Conservation (phyloP, 1,140 invertebrate genomes). For the Gonatopus flavifemur region DNA sequence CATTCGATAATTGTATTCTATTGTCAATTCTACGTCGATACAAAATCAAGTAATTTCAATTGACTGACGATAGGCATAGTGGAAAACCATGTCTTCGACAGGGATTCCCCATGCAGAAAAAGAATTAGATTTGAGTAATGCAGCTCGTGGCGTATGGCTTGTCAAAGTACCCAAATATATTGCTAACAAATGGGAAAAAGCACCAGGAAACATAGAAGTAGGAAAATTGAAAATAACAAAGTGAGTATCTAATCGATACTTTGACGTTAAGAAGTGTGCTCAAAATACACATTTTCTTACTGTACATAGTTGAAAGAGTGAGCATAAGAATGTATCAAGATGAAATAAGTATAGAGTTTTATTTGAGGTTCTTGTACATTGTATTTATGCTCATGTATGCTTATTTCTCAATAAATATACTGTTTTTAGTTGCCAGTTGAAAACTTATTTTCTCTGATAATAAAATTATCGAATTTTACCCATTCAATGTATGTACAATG, state of each 20-base stretch:
- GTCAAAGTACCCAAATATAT: conserved; percentile 98
- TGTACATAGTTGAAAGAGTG: not conserved
- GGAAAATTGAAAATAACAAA: conserved; percentile 77
- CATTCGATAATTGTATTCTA: too few relatives aligned
- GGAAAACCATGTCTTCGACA: conserved; percentile 32
- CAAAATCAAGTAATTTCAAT: too few relatives aligned
- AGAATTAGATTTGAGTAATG: conserved; percentile 86
- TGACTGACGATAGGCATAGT: too few relatives aligned
- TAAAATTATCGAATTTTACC: too few relatives aligned
- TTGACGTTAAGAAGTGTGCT: conserved; percentile 11
- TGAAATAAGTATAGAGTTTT: not conserved
- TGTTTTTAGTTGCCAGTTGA: too few relatives aligned
- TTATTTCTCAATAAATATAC: too few relatives aligned
- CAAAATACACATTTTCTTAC: conserved; percentile 8
- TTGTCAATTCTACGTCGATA: too few relatives aligned
- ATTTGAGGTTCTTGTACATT: too few relatives aligned
- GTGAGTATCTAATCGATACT: conserved; percentile 54
- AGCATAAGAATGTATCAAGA: not conserved
- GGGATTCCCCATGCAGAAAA: conserved; percentile 67
- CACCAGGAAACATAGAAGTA: conserved; percentile 73
- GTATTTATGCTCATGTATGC: too few relatives aligned
- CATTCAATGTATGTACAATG: too few relatives aligned
- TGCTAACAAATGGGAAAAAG: conserved; percentile 86
- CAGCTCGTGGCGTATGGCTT: conserved; percentile 88
- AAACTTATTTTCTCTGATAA: too few relatives aligned